Percentiles rank a stretch among this genome's conserved stretches.
phyloP scores from a whole-genome alignment of 2,888 invertebrate species.

The Spatulosminthurus flaviceps region DNA sequence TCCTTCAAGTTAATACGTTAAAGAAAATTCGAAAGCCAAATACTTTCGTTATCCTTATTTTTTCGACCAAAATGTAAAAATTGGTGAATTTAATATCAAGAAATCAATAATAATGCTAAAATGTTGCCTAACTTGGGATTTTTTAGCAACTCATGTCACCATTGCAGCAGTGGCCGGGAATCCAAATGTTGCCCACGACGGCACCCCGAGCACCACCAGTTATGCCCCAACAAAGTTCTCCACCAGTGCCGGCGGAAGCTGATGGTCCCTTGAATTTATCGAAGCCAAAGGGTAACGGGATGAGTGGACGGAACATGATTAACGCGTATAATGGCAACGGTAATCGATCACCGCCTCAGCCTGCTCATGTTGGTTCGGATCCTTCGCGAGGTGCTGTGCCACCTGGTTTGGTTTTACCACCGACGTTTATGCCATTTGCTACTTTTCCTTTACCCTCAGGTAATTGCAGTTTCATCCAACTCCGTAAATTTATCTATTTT shows the following conservation, averaged over 20 bases:
- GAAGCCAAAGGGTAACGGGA: slow-evolving; percentile 75
- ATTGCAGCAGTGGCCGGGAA: slow-evolving; percentile 66
- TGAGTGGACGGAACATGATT: slow-evolving; percentile 58
- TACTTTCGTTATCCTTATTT: too few relatives aligned
- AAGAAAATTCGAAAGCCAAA: too few relatives aligned
- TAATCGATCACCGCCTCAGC: slow-evolving; percentile 63
- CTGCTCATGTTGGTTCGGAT: slow-evolving; percentile 52
- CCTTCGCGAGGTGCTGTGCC: slow-evolving; percentile 65
- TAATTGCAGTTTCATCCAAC: slow-evolving; percentile 54
- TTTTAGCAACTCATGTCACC: slow-evolving; percentile 70
- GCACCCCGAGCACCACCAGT: slow-evolving; percentile 56
- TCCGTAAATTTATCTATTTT: background rate
- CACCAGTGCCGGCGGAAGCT: slow-evolving; percentile 70
- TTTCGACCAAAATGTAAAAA: too few relatives aligned
- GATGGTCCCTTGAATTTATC: slow-evolving; percentile 89
- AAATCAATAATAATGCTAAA: slow-evolving; percentile 30
- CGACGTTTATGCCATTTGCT: slow-evolving; percentile 73
- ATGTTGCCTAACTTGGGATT: slow-evolving; percentile 22
- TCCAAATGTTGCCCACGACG: slow-evolving; percentile 60
- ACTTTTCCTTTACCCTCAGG: slow-evolving; percentile 70
- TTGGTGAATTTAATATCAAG: too few relatives aligned
- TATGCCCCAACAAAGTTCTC: slow-evolving; percentile 52
- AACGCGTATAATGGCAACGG: slow-evolving; percentile 64
- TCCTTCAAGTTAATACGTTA: too few relatives aligned
- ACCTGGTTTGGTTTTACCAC: slow-evolving; percentile 72